Conservation (phyloP, 2,113 vertebrate species). For the Paradisaea rubra region DNA sequence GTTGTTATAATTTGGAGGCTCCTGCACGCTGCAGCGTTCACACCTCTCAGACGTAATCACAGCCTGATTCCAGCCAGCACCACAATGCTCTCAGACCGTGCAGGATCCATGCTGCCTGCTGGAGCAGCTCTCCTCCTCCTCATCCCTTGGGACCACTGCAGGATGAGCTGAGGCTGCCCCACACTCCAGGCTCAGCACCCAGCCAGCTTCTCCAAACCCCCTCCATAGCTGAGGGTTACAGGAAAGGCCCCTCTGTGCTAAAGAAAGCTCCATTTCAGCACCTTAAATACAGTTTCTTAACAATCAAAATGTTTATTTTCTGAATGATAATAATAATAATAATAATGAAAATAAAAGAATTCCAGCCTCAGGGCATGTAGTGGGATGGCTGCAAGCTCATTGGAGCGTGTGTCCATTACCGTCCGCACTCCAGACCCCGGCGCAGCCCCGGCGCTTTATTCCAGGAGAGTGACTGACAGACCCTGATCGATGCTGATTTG, state of each 20-base stretch:
- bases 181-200: neutral
- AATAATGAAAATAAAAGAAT: neutral
- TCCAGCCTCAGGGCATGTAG: neutral
- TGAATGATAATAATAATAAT: neutral
- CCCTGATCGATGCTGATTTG: neutral
- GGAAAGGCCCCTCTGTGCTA: neutral
- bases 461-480: neutral
- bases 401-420: conserved; percentile 40
- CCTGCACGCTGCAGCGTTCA: fast-evolving
- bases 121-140: neutral
- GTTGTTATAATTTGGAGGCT: neutral
- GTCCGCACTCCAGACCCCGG: neutral
- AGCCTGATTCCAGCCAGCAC: neutral
- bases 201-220: neutral
- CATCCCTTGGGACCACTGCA: neutral
- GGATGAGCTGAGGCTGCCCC: neutral
- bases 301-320: conserved; percentile 51
- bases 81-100: fast-evolving
- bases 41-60: neutral
- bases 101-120: neutral
- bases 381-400: conserved; percentile 6
- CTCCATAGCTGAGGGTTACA: neutral
- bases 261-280: neutral
- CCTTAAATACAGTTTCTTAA: conserved; percentile 19
- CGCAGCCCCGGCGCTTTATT: neutral